These are phyloP conservation scores for Alaudala cheleensis DNA, from an alignment of 2,113 vertebrate species.

Conservation along the genomic window DNA sequence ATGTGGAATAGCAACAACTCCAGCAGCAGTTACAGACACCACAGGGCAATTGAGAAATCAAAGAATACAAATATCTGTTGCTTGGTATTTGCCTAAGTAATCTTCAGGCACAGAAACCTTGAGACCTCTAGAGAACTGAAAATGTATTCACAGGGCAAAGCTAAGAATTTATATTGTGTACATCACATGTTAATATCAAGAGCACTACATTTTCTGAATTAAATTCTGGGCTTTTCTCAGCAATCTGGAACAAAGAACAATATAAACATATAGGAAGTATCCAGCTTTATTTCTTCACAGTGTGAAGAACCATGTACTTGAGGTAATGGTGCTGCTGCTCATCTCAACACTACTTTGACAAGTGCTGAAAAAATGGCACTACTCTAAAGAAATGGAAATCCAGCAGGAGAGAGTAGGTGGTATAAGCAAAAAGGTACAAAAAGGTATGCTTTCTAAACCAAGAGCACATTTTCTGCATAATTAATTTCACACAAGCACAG, in stretches of 20 bases:
- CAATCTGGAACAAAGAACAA: not conserved
- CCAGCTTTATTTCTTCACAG: not conserved
- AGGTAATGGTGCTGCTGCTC: not conserved
- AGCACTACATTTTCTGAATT: not conserved
- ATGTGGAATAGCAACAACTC: not conserved
- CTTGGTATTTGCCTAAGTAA: not conserved
- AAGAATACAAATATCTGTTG: not conserved
- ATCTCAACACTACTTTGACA: not conserved
- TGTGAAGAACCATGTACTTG: accelerated
- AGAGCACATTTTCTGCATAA: not conserved
- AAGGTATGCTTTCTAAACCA: not conserved
- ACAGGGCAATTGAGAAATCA: not conserved
- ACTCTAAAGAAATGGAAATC: not conserved
- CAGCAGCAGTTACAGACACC: not conserved
- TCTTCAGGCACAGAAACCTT: not conserved
- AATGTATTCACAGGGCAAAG: not conserved
- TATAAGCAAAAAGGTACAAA: not conserved
- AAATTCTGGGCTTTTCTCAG: not conserved
- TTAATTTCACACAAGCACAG: not conserved
- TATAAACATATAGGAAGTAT: not conserved
- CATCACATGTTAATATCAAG: not conserved
- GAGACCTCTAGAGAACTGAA: not conserved
- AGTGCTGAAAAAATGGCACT: not conserved
- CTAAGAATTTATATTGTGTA: not conserved
- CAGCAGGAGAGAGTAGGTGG: not conserved